Evolutionary conservation across 2,113 vertebrate species (phyloP), one percentile per base, ranked within the genome.

Genomic region (Nansenia antarctica): DNA sequence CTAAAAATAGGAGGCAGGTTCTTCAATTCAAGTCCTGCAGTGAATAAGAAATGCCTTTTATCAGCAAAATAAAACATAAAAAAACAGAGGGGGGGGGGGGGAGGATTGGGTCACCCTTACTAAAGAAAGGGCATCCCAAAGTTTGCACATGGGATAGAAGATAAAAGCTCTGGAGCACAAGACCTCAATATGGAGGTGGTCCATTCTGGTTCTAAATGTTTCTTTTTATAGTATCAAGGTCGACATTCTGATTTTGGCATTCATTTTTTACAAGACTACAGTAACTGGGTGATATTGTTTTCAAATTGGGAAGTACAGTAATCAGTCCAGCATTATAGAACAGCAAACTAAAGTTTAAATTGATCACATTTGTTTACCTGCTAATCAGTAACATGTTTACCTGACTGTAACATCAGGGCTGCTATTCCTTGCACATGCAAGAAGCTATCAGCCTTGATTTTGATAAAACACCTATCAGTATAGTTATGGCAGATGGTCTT

Each of bases 121-220:
- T 22, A 47, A 11, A 73, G 32, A 61, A 4, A 39, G 45, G 54
- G 62, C 61, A 62, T 72, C 18, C 39, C 15, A 31, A 30, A 61
- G 47, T 55, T n/a, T n/a, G n/a, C n/a, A n/a, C n/a, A n/a, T n/a
- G n/a, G 32, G 70, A 66, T 58, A 52, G 54, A 34, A 72, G 70
- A 76, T 80, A 62, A 69, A 73, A 76, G 62, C 55, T 66, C 62
- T 62, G 49, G 65, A 62, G 61, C 45, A 62, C 55, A 69, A 27
- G 12, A 64, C 26, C 37, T 27, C 14, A 26, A 52, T 20, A 32
- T 49, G 42, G n/a, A 57, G 52, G 9, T 5, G 30, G n/a, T n/a
- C n/a, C n/a, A n/a, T n/a, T n/a, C n/a, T n/a, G n/a, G n/a, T n/a
- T n/a, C n/a, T n/a, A n/a, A n/a, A n/a, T n/a, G n/a, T n/a, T n/a